These are phyloP conservation scores for Dryobota labecula DNA, from an alignment of 2,888 invertebrate genomes.

Conservation along the genomic window DNA sequence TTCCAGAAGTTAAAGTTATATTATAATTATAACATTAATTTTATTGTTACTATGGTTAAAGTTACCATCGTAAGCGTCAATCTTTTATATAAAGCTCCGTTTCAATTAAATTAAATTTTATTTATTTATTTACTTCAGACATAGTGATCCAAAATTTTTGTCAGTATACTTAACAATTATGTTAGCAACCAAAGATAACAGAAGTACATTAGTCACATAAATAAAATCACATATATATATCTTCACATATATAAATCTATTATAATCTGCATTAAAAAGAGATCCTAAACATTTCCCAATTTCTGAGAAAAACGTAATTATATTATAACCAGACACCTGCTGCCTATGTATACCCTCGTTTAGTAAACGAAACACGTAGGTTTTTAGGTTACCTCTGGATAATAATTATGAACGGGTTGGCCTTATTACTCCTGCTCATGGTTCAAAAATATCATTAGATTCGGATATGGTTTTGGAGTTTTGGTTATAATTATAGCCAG, in stretches of 20 bases:
- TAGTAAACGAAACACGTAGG: conserved; percentile 22
- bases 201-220: too few relatives aligned
- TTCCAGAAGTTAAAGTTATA: too few relatives aligned
- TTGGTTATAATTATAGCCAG: too few relatives aligned
- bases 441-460: conserved; percentile 8
- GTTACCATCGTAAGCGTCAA: not conserved
- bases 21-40: too few relatives aligned
- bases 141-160: too few relatives aligned
- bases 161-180: too few relatives aligned
- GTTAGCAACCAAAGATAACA: too few relatives aligned
- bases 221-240: too few relatives aligned
- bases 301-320: not conserved
- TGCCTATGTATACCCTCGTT: not conserved
- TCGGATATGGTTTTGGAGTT: not conserved
- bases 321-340: conserved; percentile 18
- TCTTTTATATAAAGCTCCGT: too few relatives aligned
- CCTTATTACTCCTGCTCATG: conserved; percentile 1
- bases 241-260: too few relatives aligned
- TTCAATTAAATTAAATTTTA: too few relatives aligned
- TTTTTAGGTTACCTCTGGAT: conserved; percentile 8
- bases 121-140: too few relatives aligned
- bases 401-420: conserved; percentile 4
- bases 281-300: not conserved
- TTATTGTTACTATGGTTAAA: not conserved
- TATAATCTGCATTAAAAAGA: not conserved